Base-by-base conservation (phyloP, 2,797 vertebrate genomes). In the Botia almorhae region DNA sequence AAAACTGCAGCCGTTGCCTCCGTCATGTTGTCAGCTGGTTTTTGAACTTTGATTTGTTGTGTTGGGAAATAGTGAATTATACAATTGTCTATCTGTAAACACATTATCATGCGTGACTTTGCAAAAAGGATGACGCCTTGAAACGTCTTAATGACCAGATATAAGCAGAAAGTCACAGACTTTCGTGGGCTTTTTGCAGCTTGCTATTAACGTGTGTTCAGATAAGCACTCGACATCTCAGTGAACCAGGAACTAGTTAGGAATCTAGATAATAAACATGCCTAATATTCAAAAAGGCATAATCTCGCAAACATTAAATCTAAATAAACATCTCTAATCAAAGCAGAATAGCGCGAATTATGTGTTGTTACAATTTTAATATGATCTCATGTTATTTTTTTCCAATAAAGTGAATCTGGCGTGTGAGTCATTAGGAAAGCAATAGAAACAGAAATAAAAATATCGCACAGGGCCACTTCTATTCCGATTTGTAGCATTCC, bases 41-140 rank as follows among this genome's bases (percentile, higher is more conserved):
- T 14, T 12, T 74, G 61, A 74, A 80, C 78, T 80, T 80, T 80
- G 61, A 48, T 67, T 80, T 78, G 17, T 78, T 46, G 21, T 67
- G 61, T 74, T 74, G 61, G 17, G 39, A 11, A 67, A 74, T 11
- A 11, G 0, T 51, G 14, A 39, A 74, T 73, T 58, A 80, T 67
- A 48, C n/a, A 48, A 23, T 48, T 46, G 4, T 68, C n/a, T 13
- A 68, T 46, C 65, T 19, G 16, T 43, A n/a, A 39, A 19, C 63
- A 64, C 56, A 73, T 65, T 0, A 51, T 55, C 21, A 33, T 74
- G 61, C 10, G 13, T 80, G 69, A 73, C 69, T 65, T 50, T 7
- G 61, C 69, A 46, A 67, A 73, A 55, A 21, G 10, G 5, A 39
- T 17, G 46, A n/a, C 1, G 60, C 36, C 17, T 46, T 48, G 11